Percentiles rank a stretch among this genome's conserved stretches.
Evolutionary conservation across 2,888 invertebrate species (phyloP).

Genomic region (Ellobium chinense): DNA sequence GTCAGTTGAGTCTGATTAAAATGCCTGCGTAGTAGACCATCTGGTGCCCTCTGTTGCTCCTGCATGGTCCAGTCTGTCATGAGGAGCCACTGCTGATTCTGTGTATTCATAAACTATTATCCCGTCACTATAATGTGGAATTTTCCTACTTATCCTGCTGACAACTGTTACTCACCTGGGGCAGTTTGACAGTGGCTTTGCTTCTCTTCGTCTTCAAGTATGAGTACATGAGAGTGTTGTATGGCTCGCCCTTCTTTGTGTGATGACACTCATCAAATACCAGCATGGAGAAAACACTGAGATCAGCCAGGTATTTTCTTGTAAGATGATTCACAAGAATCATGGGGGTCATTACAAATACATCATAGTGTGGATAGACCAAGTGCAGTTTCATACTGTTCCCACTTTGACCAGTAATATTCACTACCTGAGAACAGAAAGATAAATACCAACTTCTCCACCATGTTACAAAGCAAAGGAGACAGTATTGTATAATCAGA

Average conservation of each 20-base stretch:
- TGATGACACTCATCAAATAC: conserved; percentile 64
- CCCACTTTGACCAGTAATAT: conserved; percentile 44
- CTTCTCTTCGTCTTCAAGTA: conserved; percentile 48
- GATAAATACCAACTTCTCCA: too few relatives aligned
- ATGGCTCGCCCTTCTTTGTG: conserved; percentile 57
- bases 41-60: too few relatives aligned
- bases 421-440: not conserved
- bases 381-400: conserved; percentile 46
- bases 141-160: too few relatives aligned
- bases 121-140: too few relatives aligned
- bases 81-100: too few relatives aligned
- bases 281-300: conserved; percentile 52
- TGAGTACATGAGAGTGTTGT: conserved; percentile 57
- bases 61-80: too few relatives aligned
- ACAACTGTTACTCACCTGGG: not conserved
- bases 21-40: too few relatives aligned
- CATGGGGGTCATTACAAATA: conserved; percentile 74
- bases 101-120: too few relatives aligned
- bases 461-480: too few relatives aligned
- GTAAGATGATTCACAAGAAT: conserved; percentile 68
- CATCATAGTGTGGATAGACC: conserved; percentile 49
- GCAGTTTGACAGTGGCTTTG: not conserved
- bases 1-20: too few relatives aligned
- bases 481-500: too few relatives aligned
- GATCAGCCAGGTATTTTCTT: conserved; percentile 31